Evolutionary conservation across 2,888 invertebrate genomes (phyloP).

Genomic region (Scrobipalpa costella): DNA sequence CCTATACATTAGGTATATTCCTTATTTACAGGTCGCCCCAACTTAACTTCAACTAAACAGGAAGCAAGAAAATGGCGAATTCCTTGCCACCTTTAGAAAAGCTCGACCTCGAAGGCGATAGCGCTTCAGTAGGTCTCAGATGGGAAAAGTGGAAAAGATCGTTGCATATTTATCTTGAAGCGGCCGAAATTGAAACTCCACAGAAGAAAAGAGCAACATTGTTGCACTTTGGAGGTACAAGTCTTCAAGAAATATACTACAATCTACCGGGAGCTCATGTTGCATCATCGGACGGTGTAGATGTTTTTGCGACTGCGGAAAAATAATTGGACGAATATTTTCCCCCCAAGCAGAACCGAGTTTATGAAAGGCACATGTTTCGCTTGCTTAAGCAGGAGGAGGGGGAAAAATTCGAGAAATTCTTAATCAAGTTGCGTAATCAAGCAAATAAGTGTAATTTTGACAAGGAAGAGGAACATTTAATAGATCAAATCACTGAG

Average conservation of each 20-base stretch:
- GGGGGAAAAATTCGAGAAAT: constrained; percentile 33
- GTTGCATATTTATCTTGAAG: constrained; percentile 33
- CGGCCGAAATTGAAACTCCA: constrained; percentile 26
- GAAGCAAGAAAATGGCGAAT: constrained; percentile 5
- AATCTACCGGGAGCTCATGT: constrained; percentile 30
- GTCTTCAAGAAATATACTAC: constrained; percentile 32
- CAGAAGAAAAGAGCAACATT: constrained; percentile 33
- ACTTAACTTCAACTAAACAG: constrained; percentile 5
- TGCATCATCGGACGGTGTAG: constrained; percentile 11
- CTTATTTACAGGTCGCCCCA: constrained; percentile 13
- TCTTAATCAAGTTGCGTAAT: constrained; percentile 28
- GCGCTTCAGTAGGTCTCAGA: constrained; percentile 21
- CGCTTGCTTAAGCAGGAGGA: constrained; percentile 29
- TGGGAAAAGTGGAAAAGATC: constrained; percentile 33
- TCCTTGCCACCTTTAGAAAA: background rate
- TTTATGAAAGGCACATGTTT: constrained; percentile 33
- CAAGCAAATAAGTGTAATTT: constrained; percentile 24
- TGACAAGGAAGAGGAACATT: constrained; percentile 1
- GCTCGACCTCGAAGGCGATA: constrained; percentile 6
- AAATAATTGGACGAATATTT: constrained; percentile 31
- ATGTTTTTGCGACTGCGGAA: constrained; percentile 28
- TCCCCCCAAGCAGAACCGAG: constrained; percentile 30
- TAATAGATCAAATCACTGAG: constrained; percentile 11
- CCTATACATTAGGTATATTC: background rate
- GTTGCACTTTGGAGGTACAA: constrained; percentile 30